Base-by-base conservation (phyloP, 2,113 vertebrate species). In the Emberiza fucata region DNA sequence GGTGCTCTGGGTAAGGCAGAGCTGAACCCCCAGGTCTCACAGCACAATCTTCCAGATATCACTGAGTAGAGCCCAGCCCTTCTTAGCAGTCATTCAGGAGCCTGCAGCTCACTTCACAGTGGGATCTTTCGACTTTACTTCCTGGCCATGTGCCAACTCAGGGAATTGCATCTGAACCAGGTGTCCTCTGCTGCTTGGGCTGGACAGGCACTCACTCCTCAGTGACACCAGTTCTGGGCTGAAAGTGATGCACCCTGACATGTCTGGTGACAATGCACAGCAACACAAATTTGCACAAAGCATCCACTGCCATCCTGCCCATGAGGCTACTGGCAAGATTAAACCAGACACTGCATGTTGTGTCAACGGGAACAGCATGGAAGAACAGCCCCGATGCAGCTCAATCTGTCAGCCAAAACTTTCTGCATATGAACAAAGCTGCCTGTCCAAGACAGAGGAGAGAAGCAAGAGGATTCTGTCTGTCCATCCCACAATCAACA, bases 101-200 rank as follows among this genome's bases (percentile, higher is more conserved):
- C 81, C 76, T 69, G 69, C 75, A 54, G 81, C 92, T 87, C 48
- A 2, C 68, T 60, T 81, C 92, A 71, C 86, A 86, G 54, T 8
- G 5, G 80, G 80, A 93, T 45, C 61, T 66, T 31, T 81, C 88
- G 76, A 86, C 59, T 91, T 66, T 27, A 90, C 35, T 59, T 64
- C 39, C 1, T n/a, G 83, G 87, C 89, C 35, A 5, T 0, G n/a
- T 82, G 91, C 89, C 86, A 96, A 0, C 37, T 50, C 61, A 50
- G 94, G 91, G 81, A 50, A 45, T 28, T 35, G 59, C 61, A 84
- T 35, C 50, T 66, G 64, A 95, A 54, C 31, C 14, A 18, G 78
- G 71, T 6, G 63, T 71, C 54, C 73, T 69, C 68, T 2, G 6
- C 65, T 29, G 63, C 65, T 88, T 59, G 73, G 73, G 83, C 23